Evolutionary conservation across 1,140 invertebrate genomes (phyloP), one percentile per base, ranked within the genome.

Genomic region (Drosophila trapezifrons): DNA sequence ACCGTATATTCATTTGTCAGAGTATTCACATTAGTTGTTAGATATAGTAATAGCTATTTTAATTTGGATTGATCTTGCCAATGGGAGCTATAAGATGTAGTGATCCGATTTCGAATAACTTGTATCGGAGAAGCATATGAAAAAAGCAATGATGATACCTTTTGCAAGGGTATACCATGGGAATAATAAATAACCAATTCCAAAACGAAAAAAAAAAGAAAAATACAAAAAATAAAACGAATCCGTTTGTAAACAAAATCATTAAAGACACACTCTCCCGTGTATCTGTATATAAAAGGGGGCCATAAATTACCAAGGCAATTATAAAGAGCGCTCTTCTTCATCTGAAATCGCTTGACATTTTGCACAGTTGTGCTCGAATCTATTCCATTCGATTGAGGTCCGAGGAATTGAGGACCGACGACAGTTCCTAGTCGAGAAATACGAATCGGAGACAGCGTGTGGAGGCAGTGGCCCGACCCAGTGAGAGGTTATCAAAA

Each of bases 401-500:
- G 22, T 58, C 40, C 42, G 60, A 57, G 37, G 60, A 27, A 57
- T 20, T 27, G 56, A 22, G 65, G 60, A 42, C 52, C 59, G 66
- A 62, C 60, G 54, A 59, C 64, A 37, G 56, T 32, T 40, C 60
- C 58, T 66, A 69, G 49, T 49, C 65, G 22, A 60, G 29, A 32
- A 54, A 52, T 45, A 27, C 58, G 60, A 29, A 45, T 46, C 58
- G 20, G 38, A 35, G 32, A 55, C 22, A 27, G n/a, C 22, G 18
- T 32, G 15, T 20, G 45, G 43, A 29, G 55, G 37, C 45, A 56
- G 59, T 22, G 60, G 25, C 29, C 58, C 49, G 32, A 78, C 64
- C 67, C 47, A 66, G 32, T 71, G 74, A 74, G 79, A 71, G 83
- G 83, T 87, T 87, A 87, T 87, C 84, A 87, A 87, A 87, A 83